These are phyloP conservation scores for Rallus crepitans DNA, from an alignment of 2,797 vertebrate genomes.

Conservation along the genomic window DNA sequence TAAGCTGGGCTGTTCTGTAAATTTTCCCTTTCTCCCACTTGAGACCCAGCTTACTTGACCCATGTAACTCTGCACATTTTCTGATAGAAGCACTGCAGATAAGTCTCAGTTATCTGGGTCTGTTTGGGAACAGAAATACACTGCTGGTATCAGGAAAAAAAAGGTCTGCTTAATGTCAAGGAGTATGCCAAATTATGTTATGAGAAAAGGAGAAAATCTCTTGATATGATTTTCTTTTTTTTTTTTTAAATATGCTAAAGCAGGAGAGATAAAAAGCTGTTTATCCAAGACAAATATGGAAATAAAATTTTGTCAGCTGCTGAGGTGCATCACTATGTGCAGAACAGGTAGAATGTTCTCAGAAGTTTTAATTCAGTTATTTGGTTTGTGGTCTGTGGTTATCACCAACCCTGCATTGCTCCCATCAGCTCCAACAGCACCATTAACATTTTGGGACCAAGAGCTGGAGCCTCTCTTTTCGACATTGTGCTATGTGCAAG, in stretches of 20 bases:
- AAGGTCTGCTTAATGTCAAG: not conserved
- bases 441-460: not conserved
- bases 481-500: not conserved
- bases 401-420: not conserved
- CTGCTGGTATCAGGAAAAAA: not conserved
- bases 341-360: not conserved
- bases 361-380: not conserved
- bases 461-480: not conserved
- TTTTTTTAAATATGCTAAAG: not conserved
- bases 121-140: constrained; percentile 7
- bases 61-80: not conserved
- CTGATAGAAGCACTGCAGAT: not conserved
- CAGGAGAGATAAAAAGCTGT: not conserved
- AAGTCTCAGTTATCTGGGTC: not conserved
- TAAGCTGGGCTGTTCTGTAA: not conserved
- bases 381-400: not conserved
- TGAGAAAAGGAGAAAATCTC: not conserved
- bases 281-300: not conserved
- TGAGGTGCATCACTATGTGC: not conserved
- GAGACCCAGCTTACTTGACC: not conserved
- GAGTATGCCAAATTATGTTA: not conserved
- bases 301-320: not conserved
- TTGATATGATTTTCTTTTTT: not conserved
- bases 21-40: not conserved
- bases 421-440: not conserved